Conservation (phyloP, 2,888 invertebrate genomes). For the Netelia inedita region DNA sequence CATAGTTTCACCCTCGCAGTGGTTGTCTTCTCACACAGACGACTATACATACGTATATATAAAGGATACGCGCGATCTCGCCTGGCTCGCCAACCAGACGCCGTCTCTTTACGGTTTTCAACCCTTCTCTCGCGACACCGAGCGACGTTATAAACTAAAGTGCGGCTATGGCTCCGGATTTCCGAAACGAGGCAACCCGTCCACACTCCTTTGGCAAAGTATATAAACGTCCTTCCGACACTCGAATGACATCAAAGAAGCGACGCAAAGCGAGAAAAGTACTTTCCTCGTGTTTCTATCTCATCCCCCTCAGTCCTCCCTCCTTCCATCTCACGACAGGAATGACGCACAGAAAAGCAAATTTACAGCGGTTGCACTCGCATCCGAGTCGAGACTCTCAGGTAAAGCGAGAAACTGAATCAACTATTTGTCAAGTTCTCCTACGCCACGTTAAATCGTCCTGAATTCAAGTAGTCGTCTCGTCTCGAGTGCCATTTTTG, state of each 20-base stretch:
- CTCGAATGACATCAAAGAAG: conserved; percentile 55
- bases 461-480: conserved; percentile 3
- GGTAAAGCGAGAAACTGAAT: neutral
- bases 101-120: neutral
- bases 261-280: conserved; percentile 26
- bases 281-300: conserved; percentile 5
- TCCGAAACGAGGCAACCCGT: no score
- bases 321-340: neutral
- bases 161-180: neutral
- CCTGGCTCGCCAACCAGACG: neutral
- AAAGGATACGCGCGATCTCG: no score
- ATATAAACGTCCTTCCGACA: neutral
- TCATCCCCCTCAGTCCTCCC: neutral
- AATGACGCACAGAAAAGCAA: conserved; percentile 36
- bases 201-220: neutral
- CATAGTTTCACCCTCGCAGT: no score
- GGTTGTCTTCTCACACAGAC: no score
- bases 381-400: no score
- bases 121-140: neutral
- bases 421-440: conserved; percentile 20
- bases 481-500: neutral
- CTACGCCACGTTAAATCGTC: neutral
- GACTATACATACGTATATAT: no score
- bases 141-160: conserved; percentile 26
- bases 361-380: conserved; percentile 15